Percentiles rank a stretch among this genome's conserved stretches.
These are phyloP conservation scores for Bursaphelenchus okinawaensis DNA, from an alignment of 2,888 invertebrate genomes.

Conservation along the genomic window DNA sequence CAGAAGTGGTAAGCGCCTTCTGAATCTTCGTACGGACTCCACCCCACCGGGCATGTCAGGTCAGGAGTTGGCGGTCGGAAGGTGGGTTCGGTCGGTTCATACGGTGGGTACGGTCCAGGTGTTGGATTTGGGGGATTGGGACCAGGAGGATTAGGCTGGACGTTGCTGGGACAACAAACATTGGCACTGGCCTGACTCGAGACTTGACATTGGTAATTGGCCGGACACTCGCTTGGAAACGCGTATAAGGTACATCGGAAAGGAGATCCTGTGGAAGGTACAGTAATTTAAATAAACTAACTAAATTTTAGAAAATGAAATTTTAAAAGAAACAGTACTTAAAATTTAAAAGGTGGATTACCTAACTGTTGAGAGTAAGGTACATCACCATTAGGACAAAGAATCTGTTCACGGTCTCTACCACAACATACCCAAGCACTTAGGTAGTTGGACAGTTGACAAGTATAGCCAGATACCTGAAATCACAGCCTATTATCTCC, in stretches of 20 bases:
- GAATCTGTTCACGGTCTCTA: slow-evolving; percentile 18
- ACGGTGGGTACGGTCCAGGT: slow-evolving; percentile 4
- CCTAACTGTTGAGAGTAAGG: slow-evolving; percentile 45
- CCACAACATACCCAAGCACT: slow-evolving; percentile 52
- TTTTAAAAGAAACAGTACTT: no score
- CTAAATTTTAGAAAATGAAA: not conserved
- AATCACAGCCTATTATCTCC: slow-evolving; percentile 18
- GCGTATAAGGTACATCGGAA: slow-evolving; percentile 26
- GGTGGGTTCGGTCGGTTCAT: slow-evolving; percentile 15
- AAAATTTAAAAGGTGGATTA: slow-evolving; percentile 13
- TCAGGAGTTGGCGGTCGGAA: slow-evolving; percentile 33
- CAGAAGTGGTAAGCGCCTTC: slow-evolving; percentile 32
- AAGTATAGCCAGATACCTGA: slow-evolving; percentile 40
- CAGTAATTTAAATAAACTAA: not conserved
- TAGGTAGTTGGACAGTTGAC: slow-evolving; percentile 42
- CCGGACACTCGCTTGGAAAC: slow-evolving; percentile 41
- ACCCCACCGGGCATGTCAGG: slow-evolving; percentile 26
- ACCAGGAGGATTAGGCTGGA: no score
- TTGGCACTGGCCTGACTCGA: slow-evolving; percentile 34
- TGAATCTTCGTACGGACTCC: slow-evolving; percentile 25
- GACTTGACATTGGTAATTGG: slow-evolving; percentile 42
- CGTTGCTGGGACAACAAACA: slow-evolving; percentile 44
- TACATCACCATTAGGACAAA: slow-evolving; percentile 50
- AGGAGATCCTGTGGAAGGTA: slow-evolving; percentile 28
- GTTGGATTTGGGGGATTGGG: slow-evolving; percentile 8